A percentile compares a stretch with the other conserved stretches of the same genome.
Evolutionary conservation across 2,797 vertebrate species (phyloP).

Genomic region (Chlorospingus flavigularis): DNA sequence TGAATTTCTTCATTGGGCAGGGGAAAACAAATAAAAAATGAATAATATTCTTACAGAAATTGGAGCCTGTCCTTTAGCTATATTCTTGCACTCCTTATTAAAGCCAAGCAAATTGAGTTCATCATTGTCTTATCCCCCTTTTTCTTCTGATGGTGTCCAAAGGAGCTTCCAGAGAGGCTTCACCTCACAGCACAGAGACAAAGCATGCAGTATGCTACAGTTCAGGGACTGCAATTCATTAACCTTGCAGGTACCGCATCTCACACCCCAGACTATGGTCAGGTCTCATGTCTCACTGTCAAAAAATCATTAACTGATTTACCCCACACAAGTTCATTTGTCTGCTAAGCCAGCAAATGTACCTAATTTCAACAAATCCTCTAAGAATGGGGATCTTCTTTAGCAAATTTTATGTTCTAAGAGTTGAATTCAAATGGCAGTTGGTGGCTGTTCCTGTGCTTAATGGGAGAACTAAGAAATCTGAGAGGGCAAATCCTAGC

Average conservation of each 20-base stretch:
- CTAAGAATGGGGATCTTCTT: neutral
- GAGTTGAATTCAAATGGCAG: neutral
- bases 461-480: neutral
- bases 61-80: neutral
- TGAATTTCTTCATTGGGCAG: neutral
- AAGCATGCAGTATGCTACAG: accelerated
- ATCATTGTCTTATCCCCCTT: neutral
- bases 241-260: neutral
- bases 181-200: neutral
- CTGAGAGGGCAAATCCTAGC: neutral
- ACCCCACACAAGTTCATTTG: neutral
- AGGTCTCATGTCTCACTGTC: neutral
- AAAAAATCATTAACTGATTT: neutral
- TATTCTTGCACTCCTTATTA: neutral
- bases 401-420: neutral
- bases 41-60: neutral
- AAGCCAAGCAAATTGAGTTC: neutral
- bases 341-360: neutral
- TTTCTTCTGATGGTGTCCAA: neutral
- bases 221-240: neutral
- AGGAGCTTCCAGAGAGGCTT: neutral
- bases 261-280: neutral
- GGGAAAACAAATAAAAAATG: neutral
- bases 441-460: neutral
- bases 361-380: neutral